Evolutionary conservation across 2,888 invertebrate genomes (phyloP).

Genomic region (Metellina segmentata): DNA sequence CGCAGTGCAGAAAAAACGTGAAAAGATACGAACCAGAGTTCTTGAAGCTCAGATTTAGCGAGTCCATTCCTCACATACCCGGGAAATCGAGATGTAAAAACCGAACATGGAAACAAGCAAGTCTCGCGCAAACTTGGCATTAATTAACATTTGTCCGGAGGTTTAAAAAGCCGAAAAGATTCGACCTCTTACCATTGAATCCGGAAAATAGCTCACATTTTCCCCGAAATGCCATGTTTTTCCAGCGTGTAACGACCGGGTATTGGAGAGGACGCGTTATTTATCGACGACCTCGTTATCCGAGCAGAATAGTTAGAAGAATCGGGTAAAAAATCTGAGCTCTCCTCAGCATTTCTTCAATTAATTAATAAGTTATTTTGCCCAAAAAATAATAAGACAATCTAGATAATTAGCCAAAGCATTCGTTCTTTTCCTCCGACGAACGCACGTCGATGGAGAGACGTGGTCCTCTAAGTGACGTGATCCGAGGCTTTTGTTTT

Average conservation of each 20-base stretch:
- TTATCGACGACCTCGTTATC: slow-evolving; percentile 55
- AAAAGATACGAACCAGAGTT: not conserved
- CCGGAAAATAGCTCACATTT: not conserved
- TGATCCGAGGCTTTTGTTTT: slow-evolving; percentile 63
- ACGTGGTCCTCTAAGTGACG: slow-evolving; percentile 30
- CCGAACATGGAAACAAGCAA: not conserved
- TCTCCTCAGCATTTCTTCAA: slow-evolving; percentile 22
- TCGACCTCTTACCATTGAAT: not conserved
- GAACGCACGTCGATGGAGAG: slow-evolving; percentile 24
- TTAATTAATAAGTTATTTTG: slow-evolving; percentile 63
- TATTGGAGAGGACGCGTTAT: slow-evolving; percentile 1
- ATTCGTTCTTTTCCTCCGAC: slow-evolving; percentile 48
- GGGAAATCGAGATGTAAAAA: not conserved
- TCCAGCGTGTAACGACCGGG: not conserved
- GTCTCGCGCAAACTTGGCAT: not conserved
- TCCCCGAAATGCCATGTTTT: not conserved
- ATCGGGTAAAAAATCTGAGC: slow-evolving; percentile 1
- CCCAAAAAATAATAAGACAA: slow-evolving; percentile 63
- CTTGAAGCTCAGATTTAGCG: not conserved
- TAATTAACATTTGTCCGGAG: not conserved
- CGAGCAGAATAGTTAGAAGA: slow-evolving; percentile 36
- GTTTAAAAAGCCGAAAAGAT: not conserved
- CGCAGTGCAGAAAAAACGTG: not conserved
- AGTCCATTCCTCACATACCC: not conserved
- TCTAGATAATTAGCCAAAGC: slow-evolving; percentile 57